Evolutionary conservation across 1,140 invertebrate genomes (phyloP).

Genomic region (Myzus persicae): DNA sequence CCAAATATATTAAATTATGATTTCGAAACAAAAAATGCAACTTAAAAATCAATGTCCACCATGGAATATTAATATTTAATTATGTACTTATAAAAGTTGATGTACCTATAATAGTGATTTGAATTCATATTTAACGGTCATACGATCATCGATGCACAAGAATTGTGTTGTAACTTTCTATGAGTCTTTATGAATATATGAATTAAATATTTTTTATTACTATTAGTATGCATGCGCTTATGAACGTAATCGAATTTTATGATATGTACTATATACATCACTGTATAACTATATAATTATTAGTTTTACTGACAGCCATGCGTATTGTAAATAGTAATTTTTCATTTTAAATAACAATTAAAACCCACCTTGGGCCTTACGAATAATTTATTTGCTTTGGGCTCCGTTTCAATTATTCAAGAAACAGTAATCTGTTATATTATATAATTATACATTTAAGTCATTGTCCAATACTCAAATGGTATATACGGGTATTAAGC

Average conservation of each 20-base stretch:
- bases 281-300: constrained; percentile 3
- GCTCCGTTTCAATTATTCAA: background rate
- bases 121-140: background rate
- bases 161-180: constrained; percentile 2
- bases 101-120: background rate
- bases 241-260: background rate
- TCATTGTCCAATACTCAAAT: background rate
- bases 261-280: background rate
- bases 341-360: background rate
- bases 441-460: constrained; percentile 26
- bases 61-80: constrained; percentile 3
- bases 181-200: background rate
- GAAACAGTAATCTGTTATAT: background rate
- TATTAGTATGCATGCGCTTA: background rate
- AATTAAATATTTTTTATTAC: background rate
- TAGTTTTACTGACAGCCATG: background rate
- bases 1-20: constrained; percentile 16
- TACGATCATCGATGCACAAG: background rate
- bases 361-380: background rate
- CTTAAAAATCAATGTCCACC: background rate
- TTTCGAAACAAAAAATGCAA: background rate
- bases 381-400: constrained; percentile 16
- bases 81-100: background rate
- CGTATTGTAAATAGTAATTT: background rate
- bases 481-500: background rate